A percentile compares a stretch with the other conserved stretches of the same genome.
Evolutionary conservation across 2,113 vertebrate species (phyloP).

Genomic region (Cyanocitta stelleri): DNA sequence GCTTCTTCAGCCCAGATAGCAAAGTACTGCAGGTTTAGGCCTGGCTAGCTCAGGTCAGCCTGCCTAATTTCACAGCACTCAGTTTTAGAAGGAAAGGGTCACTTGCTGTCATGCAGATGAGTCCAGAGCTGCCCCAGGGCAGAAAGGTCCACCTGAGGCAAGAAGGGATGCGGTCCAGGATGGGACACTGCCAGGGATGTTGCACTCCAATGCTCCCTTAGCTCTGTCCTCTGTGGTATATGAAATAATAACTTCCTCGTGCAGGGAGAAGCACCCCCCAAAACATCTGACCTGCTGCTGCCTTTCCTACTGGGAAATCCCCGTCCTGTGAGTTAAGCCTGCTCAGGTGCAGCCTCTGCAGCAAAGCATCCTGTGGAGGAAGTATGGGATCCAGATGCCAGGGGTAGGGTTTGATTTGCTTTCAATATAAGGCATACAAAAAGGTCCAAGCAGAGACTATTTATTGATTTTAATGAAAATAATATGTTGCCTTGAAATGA

Average conservation of each 20-base stretch:
- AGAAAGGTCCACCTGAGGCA: not conserved
- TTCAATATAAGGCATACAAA: not conserved
- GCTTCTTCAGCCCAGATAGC: not conserved
- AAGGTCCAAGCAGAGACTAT: constrained; percentile 1
- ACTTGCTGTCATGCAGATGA: not conserved
- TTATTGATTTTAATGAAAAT: constrained; percentile 58
- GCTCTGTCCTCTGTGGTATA: not conserved
- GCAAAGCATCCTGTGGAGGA: not conserved
- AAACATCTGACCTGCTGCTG: not conserved
- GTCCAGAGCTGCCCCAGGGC: not conserved
- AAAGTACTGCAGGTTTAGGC: not conserved
- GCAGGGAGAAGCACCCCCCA: not conserved
- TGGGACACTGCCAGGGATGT: not conserved
- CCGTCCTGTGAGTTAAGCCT: rapidly evolving
- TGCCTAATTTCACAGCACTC: not conserved
- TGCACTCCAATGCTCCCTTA: not conserved
- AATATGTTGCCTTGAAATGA: constrained; percentile 28
- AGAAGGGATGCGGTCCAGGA: rapidly evolving
- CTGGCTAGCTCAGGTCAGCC: not conserved
- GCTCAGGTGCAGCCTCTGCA: not conserved
- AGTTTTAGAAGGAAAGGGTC: not conserved
- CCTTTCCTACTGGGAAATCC: not conserved
- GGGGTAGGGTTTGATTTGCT: not conserved
- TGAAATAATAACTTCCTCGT: not conserved
- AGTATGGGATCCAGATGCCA: constrained; percentile 43